Evolutionary conservation across 1,140 invertebrate species (phyloP), one percentile per base, ranked within the genome.

Genomic region (Oreohelix idahoensis): DNA sequence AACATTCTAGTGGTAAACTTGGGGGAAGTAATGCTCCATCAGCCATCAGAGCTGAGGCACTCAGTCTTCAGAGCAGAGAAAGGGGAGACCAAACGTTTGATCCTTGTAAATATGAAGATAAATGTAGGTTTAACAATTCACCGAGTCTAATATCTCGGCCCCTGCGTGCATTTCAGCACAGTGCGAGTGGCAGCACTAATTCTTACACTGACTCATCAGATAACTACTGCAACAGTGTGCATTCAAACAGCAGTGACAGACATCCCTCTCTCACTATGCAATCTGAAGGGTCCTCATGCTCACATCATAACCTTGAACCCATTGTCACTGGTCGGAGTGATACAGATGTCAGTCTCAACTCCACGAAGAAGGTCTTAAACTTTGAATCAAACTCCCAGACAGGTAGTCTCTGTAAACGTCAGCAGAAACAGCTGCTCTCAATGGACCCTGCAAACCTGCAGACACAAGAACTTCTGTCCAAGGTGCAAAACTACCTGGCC

Each of bases 401-500:
- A 45, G 42, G 42, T 15, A n/a, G 15, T 15, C 29, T 76, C n/a
- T 10, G 29, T 76, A 5, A 49, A 20, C 5, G 23, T 76, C 29
- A 35, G 15, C 75, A 77, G 45, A 10, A 1, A 15, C 42, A 53
- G 2, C 1, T 49, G 13, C 35, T 26, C 5, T 23, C 49, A 29
- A 32, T 38, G 13, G 8, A 51, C 15, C 45, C 49, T 8, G 75
- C 20, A 49, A 53, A 15, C 15, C 49, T 51, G 17, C 82, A 79
- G 63, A 79, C 76, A 0, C 82, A 83, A 49, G 83, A 79, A n/a
- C 53, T 79, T 42, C 13, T 80, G 51, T 29, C 29, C 79, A 81
- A 77, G 73, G 71, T 77, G n/a, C 79, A 81, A 35, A 78, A 78
- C 29, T 81, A 76, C 39, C 73, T 76, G 39, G 83, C 71, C 38